A percentile compares a stretch with the other conserved stretches of the same genome.
These are phyloP conservation scores for Conus betulinus DNA, from an alignment of 1,140 invertebrate genomes.

Conservation along the genomic window DNA sequence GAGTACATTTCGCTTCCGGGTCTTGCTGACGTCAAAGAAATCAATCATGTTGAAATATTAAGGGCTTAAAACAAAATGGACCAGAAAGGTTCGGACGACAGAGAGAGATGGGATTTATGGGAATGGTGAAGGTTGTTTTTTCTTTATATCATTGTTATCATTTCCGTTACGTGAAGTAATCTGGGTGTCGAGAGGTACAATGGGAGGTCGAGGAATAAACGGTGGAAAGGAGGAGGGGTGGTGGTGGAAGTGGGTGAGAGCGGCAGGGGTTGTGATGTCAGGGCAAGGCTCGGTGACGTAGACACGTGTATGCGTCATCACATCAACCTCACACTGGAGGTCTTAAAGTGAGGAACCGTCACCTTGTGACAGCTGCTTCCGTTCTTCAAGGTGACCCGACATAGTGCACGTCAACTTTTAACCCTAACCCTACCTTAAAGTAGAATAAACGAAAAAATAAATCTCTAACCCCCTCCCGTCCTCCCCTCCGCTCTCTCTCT, in stretches of 20 bases:
- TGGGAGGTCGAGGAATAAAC: no score
- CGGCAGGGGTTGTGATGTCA: neutral
- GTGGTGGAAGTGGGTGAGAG: neutral
- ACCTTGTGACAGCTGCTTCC: neutral
- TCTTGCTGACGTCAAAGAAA: no score
- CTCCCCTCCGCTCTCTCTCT: neutral
- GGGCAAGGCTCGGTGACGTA: neutral
- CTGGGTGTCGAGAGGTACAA: no score
- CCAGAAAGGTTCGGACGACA: no score
- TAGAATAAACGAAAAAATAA: neutral
- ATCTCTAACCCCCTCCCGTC: neutral
- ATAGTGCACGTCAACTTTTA: neutral
- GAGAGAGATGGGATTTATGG: no score
- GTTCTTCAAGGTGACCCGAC: constrained; percentile 15
- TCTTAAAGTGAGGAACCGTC: neutral
- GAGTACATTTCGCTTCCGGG: no score
- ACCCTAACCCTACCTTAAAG: neutral
- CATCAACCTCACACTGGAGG: neutral
- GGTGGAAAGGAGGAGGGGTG: neutral
- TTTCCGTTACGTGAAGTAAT: no score
- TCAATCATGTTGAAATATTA: no score
- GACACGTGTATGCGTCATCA: neutral
- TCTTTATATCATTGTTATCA: no score
- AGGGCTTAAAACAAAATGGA: no score
- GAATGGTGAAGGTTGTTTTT: no score